These are phyloP conservation scores for Lucinisca nassula DNA, from an alignment of 2,888 invertebrate genomes.

Conservation along the genomic window DNA sequence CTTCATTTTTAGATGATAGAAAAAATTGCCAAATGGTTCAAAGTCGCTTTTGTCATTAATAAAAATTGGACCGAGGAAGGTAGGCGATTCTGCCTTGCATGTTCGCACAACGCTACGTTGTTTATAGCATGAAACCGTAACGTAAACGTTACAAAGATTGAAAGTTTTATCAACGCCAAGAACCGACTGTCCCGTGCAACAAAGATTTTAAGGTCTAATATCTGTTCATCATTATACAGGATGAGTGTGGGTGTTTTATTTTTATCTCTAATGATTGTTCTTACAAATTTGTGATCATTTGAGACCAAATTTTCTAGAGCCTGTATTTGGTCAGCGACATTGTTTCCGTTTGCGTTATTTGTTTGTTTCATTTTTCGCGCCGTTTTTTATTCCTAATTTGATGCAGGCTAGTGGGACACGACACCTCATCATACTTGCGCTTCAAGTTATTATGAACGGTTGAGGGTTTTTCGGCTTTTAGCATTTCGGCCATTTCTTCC, in stretches of 20 bases:
- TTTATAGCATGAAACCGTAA: slow-evolving; percentile 57
- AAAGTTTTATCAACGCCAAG: slow-evolving; percentile 60
- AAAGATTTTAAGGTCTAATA: slow-evolving; percentile 26
- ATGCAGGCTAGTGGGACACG: not conserved
- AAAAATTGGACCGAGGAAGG: slow-evolving; percentile 35
- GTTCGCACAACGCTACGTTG: slow-evolving; percentile 16
- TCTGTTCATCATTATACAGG: slow-evolving; percentile 37
- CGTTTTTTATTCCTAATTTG: not conserved
- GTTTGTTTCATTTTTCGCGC: not conserved
- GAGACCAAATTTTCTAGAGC: slow-evolving; percentile 29
- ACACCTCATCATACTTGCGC: not conserved
- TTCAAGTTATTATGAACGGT: not conserved
- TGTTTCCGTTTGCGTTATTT: not conserved
- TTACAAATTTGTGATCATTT: slow-evolving; percentile 7
- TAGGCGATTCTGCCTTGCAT: slow-evolving; percentile 8
- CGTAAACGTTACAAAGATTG: slow-evolving; percentile 55
- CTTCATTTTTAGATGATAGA: slow-evolving; percentile 44
- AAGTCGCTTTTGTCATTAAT: slow-evolving; percentile 42
- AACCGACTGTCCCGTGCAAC: slow-evolving; percentile 47
- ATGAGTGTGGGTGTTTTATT: slow-evolving; percentile 24
- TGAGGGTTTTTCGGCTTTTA: not conserved
- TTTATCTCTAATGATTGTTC: slow-evolving; percentile 15
- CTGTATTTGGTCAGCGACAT: slow-evolving; percentile 25
- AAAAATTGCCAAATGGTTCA: slow-evolving; percentile 42
- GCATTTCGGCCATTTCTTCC: not conserved